Conservation (phyloP, 2,888 invertebrate genomes). For the Lypha dubia region DNA sequence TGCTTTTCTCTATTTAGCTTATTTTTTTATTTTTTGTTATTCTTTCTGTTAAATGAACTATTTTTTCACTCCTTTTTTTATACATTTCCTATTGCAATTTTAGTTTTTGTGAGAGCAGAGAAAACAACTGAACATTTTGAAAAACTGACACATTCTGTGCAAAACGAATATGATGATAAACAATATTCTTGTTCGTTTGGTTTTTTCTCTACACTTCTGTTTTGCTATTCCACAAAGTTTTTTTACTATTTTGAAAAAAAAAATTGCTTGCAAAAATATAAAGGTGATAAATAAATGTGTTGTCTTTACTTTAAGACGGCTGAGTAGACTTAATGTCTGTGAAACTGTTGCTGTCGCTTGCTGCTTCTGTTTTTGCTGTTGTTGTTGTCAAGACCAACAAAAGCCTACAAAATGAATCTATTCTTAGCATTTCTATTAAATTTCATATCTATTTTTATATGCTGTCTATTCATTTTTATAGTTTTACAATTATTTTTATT, state of each 20-base stretch:
- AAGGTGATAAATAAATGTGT: slow-evolving; percentile 50
- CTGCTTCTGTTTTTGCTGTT: no score
- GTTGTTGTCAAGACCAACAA: slow-evolving; percentile 21
- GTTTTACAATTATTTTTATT: slow-evolving; percentile 43
- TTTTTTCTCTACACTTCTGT: not conserved
- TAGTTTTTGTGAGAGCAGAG: not conserved
- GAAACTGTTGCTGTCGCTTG: slow-evolving; percentile 49
- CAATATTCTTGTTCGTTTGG: slow-evolving; percentile 31
- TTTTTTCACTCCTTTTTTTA: slow-evolving; percentile 48
- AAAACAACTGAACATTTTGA: slow-evolving; percentile 38
- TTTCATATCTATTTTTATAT: slow-evolving; percentile 7
- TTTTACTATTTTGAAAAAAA: slow-evolving; percentile 9
- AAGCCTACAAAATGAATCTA: slow-evolving; percentile 56
- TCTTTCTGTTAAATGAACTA: slow-evolving; percentile 46
- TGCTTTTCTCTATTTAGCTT: slow-evolving; percentile 36
- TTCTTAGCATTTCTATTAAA: slow-evolving; percentile 23
- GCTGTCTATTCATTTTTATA: slow-evolving; percentile 15
- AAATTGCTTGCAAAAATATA: not conserved
- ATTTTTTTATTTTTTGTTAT: slow-evolving; percentile 45
- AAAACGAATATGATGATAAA: slow-evolving; percentile 54
- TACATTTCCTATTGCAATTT: slow-evolving; percentile 21
- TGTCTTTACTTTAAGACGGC: slow-evolving; percentile 35
- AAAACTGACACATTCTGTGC: slow-evolving; percentile 58
- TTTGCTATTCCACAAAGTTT: slow-evolving; percentile 7
- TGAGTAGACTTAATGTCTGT: slow-evolving; percentile 55